These are phyloP conservation scores for Cyanoramphus novaezelandiae DNA, from an alignment of 2,113 vertebrate species.

Conservation along the genomic window DNA sequence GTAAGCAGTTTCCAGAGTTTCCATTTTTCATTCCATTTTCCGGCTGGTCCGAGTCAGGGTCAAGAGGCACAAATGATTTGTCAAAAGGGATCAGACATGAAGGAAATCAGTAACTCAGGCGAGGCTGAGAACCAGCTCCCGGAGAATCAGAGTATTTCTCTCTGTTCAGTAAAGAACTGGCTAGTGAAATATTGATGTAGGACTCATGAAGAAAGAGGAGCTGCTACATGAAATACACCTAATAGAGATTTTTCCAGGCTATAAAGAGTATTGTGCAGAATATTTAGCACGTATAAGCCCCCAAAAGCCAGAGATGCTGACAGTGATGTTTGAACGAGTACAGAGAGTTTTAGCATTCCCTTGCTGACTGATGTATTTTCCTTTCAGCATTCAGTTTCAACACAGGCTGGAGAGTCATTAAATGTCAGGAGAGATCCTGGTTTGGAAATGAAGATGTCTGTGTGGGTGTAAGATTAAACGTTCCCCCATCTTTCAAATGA, in stretches of 20 bases:
- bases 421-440: conserved; percentile 14
- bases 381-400: conserved; percentile 46
- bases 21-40: neutral
- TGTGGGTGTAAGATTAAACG: conserved; percentile 39
- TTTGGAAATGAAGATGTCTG: conserved; percentile 43
- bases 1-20: neutral
- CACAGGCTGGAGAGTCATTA: conserved; percentile 44
- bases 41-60: neutral
- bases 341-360: conserved; percentile 1
- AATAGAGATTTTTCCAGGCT: neutral
- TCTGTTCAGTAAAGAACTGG: neutral
- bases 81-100: neutral
- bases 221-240: neutral
- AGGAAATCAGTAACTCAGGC: neutral
- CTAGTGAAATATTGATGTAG: neutral
- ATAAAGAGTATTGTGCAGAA: neutral
- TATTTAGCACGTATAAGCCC: neutral
- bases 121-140: neutral
- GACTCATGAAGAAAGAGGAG: neutral
- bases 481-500: conserved; percentile 27
- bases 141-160: neutral
- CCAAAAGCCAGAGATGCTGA: conserved; percentile 27
- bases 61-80: neutral
- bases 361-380: conserved; percentile 46
- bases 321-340: neutral